phyloP scores from a whole-genome alignment of 2,113 vertebrate genomes.

The Ovis canadensis region DNA sequence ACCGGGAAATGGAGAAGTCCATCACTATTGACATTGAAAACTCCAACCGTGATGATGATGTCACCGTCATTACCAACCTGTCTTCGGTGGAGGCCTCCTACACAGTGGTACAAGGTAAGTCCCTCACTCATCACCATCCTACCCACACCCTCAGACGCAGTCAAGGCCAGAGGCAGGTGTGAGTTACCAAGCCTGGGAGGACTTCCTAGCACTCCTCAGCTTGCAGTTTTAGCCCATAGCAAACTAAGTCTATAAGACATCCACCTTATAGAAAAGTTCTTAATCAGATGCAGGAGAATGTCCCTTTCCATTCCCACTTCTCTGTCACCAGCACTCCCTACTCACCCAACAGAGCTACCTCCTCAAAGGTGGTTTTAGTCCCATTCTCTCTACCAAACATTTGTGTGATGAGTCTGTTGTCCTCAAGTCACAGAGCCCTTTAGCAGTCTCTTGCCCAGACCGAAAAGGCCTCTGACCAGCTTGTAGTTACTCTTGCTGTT shows the following conservation, averaged over 20 bases:
- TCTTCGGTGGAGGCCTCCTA: constrained; percentile 98
- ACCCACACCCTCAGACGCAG: not conserved
- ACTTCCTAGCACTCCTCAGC: not conserved
- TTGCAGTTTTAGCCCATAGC: not conserved
- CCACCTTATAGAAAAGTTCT: not conserved
- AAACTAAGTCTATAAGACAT: not conserved
- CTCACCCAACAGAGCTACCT: not conserved
- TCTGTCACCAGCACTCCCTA: not conserved
- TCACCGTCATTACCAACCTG: constrained; percentile 98
- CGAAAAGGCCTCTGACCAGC: constrained; percentile 15
- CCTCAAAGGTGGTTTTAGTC: not conserved
- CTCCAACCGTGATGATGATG: constrained; percentile 96
- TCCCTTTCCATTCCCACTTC: not conserved
- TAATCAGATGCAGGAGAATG: not conserved
- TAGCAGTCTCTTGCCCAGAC: not conserved
- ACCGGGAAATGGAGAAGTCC: constrained; percentile 97
- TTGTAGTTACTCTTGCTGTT: not conserved
- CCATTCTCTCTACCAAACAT: not conserved
- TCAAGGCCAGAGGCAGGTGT: not conserved
- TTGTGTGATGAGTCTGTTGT: not conserved
- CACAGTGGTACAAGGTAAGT: constrained; percentile 96
- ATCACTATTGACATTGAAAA: constrained; percentile 99
- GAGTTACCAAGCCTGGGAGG: no score
- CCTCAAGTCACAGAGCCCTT: not conserved
- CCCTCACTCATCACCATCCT: constrained; percentile 26